Percentiles rank a stretch among this genome's conserved stretches.
These are phyloP conservation scores for Ryuthela nishihirai DNA, from an alignment of 2,888 invertebrate genomes.

Conservation along the genomic window DNA sequence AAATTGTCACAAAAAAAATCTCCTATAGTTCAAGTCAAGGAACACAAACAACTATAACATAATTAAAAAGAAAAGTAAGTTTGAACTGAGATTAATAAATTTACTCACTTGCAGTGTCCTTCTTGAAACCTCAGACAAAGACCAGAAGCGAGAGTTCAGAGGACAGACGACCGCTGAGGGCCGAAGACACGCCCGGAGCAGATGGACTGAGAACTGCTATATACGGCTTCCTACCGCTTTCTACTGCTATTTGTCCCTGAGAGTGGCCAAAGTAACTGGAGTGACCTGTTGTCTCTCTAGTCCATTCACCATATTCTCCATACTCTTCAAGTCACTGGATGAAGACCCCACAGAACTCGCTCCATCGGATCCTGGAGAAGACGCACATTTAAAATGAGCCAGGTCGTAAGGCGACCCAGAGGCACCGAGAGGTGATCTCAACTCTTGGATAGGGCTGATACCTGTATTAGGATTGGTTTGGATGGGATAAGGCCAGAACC, in stretches of 20 bases:
- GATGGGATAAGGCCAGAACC: constrained; percentile 34
- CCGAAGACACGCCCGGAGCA: too few relatives aligned
- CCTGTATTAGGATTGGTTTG: constrained; percentile 8
- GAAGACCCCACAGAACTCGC: constrained; percentile 35
- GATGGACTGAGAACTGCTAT: too few relatives aligned
- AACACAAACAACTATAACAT: too few relatives aligned
- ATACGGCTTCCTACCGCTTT: too few relatives aligned
- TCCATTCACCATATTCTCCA: constrained; percentile 97
- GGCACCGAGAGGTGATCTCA: constrained; percentile 19
- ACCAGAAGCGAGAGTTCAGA: too few relatives aligned
- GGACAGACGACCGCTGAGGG: too few relatives aligned
- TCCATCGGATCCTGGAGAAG: constrained; percentile 33
- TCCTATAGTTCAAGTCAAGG: too few relatives aligned
- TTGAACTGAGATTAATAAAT: too few relatives aligned
- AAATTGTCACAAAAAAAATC: too few relatives aligned
- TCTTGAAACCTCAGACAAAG: too few relatives aligned
- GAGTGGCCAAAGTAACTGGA: constrained; percentile 27
- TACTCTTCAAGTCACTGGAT: constrained; percentile 80
- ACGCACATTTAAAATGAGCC: constrained; percentile 23
- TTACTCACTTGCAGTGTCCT: too few relatives aligned
- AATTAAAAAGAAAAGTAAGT: too few relatives aligned
- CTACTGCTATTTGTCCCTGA: constrained; percentile 34
- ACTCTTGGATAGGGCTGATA: neutral
- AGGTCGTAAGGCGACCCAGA: constrained; percentile 22
- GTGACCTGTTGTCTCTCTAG: constrained; percentile 68